Percentiles rank a stretch among this genome's conserved stretches.
phyloP scores from a whole-genome alignment of 2,888 invertebrate genomes.

The Caenorhabditis sulstoni region DNA sequence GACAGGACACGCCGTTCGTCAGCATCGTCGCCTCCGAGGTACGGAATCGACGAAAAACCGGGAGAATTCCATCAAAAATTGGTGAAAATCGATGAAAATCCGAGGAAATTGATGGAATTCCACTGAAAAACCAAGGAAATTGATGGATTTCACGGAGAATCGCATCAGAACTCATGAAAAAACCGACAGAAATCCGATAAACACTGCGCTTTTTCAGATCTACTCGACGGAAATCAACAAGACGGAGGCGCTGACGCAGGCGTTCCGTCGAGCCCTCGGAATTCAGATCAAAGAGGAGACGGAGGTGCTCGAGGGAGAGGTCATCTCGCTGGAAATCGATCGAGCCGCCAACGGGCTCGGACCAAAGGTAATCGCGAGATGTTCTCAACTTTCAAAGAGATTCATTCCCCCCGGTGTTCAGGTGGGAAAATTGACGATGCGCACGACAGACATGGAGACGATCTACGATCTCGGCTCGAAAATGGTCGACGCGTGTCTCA shows the following conservation, averaged over 20 bases:
- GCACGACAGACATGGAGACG: slow-evolving; percentile 99
- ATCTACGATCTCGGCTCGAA: slow-evolving; percentile 94
- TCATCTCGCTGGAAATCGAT: slow-evolving; percentile 97
- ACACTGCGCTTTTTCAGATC: slow-evolving; percentile 51
- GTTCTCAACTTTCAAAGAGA: no score
- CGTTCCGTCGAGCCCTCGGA: slow-evolving; percentile 94
- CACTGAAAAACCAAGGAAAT: no score
- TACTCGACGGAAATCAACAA: slow-evolving; percentile 99
- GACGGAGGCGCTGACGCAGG: slow-evolving; percentile 97
- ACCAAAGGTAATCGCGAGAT: slow-evolving; percentile 68
- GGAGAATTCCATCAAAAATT: no score
- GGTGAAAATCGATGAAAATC: no score
- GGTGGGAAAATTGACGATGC: slow-evolving; percentile 89
- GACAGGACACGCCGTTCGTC: slow-evolving; percentile 93
- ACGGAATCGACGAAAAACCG: no score
- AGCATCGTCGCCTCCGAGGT: slow-evolving; percentile 99
- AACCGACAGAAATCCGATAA: no score
- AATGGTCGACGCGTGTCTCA: slow-evolving; percentile 74
- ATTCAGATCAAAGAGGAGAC: slow-evolving; percentile 90
- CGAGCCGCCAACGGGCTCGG: slow-evolving; percentile 90
- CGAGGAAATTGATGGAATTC: no score
- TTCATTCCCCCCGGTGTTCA: no score
- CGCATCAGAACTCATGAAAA: no score
- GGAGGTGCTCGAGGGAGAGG: slow-evolving; percentile 93
- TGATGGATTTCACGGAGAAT: no score